phyloP scores from a whole-genome alignment of 2,797 vertebrate species.

The Pachyuromys duprasi region DNA sequence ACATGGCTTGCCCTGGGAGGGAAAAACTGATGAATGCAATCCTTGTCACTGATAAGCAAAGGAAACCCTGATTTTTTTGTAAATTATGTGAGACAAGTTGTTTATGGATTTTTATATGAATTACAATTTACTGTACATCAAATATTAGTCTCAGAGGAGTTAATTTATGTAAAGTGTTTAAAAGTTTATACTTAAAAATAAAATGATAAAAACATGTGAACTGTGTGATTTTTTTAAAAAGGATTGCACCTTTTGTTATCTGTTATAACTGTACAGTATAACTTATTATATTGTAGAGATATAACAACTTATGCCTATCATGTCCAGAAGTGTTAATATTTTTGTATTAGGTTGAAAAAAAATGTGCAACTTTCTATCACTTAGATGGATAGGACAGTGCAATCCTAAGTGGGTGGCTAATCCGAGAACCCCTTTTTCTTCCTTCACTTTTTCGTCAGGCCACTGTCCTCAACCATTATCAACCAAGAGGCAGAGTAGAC shows the following conservation, averaged over 20 bases:
- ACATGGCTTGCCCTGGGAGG: conserved; percentile 90
- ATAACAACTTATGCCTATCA: conserved; percentile 89
- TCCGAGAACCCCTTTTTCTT: conserved; percentile 74
- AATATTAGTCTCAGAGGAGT: conserved; percentile 98
- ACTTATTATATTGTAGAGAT: conserved; percentile 92
- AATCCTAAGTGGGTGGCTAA: conserved; percentile 82
- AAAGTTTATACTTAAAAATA: conserved; percentile 98
- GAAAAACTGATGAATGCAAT: conserved; percentile 89
- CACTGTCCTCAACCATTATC: conserved; percentile 82
- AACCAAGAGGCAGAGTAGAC: conserved; percentile 81
- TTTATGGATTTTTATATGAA: conserved; percentile 97
- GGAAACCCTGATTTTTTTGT: conserved; percentile 97
- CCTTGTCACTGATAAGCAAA: conserved; percentile 93
- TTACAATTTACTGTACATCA: conserved; percentile 98
- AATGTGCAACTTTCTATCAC: conserved; percentile 86
- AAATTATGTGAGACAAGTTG: conserved; percentile 99
- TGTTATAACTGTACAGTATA: conserved; percentile 92
- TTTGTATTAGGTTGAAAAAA: conserved; percentile 90
- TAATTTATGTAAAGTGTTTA: conserved; percentile 99
- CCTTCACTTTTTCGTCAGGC: conserved; percentile 78
- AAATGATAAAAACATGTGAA: conserved; percentile 95
- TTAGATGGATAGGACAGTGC: conserved; percentile 83
- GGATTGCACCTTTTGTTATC: conserved; percentile 90
- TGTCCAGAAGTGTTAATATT: conserved; percentile 91
- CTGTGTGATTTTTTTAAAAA: conserved; percentile 91